phyloP scores from a whole-genome alignment of 2,888 invertebrate genomes.

The Agelastica alni region DNA sequence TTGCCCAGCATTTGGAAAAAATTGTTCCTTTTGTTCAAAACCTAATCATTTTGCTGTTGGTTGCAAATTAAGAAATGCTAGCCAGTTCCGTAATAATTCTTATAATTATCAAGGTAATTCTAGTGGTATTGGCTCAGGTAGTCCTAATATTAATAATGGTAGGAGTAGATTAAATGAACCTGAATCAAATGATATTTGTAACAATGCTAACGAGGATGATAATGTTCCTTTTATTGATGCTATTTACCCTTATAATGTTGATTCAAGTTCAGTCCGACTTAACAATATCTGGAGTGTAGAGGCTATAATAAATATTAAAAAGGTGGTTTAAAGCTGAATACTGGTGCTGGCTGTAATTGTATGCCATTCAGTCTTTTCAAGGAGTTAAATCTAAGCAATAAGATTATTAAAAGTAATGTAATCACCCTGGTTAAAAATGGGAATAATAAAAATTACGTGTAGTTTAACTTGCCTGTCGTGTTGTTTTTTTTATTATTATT shows the following conservation, averaged over 20 bases:
- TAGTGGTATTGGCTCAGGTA: not conserved
- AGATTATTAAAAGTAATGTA: constrained; percentile 1
- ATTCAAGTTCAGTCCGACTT: too few species aligned
- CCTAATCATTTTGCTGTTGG: constrained; percentile 29
- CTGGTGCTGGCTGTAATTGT: constrained; percentile 30
- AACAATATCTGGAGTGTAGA: constrained; percentile 20
- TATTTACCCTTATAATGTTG: not conserved
- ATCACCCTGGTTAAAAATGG: constrained; percentile 21
- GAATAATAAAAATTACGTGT: constrained; percentile 23
- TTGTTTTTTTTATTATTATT: too few species aligned
- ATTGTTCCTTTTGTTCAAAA: constrained; percentile 25
- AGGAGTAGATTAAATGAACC: not conserved
- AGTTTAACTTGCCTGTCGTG: too few species aligned
- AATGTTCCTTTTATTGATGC: not conserved
- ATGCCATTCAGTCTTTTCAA: constrained; percentile 17
- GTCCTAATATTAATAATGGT: not conserved
- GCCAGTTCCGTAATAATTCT: not conserved
- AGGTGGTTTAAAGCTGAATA: constrained; percentile 23
- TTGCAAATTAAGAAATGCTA: constrained; percentile 18
- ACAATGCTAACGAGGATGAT: too few species aligned
- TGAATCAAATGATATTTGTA: not conserved
- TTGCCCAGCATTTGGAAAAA: constrained; percentile 35
- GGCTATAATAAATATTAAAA: constrained; percentile 20
- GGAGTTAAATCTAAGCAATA: constrained; percentile 11
- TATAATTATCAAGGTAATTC: not conserved